These are phyloP conservation scores for Siderastrea siderea DNA, from an alignment of 92 coral and sea anemone genomes.

Conservation along the genomic window DNA sequence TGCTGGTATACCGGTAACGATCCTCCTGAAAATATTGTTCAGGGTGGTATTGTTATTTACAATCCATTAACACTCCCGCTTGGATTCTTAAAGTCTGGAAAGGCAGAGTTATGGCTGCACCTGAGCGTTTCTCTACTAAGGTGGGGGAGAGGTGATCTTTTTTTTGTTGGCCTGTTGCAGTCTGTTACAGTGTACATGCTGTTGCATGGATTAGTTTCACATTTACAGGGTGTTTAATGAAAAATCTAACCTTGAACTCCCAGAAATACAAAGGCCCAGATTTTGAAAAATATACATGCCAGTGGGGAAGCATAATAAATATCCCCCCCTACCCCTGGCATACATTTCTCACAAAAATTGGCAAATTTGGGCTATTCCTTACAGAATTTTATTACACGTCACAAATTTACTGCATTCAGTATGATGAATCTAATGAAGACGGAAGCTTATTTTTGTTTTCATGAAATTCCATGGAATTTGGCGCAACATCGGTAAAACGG, in stretches of 20 bases:
- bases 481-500: too few species aligned
- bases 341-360: too few species aligned
- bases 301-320: too few species aligned
- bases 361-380: too few species aligned
- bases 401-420: too few species aligned
- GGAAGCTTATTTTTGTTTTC: too few species aligned
- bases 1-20: slow-evolving; percentile 23
- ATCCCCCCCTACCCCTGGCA: too few species aligned
- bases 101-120: background rate
- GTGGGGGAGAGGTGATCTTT: background rate
- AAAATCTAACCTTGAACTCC: background rate
- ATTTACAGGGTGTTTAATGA: background rate
- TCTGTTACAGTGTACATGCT: background rate
- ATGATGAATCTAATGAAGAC: too few species aligned
- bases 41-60: background rate
- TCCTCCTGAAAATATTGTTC: slow-evolving; percentile 1
- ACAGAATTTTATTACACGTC: too few species aligned
- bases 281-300: background rate
- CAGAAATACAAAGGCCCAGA: background rate
- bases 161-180: background rate
- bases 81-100: background rate
- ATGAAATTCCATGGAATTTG: too few species aligned
- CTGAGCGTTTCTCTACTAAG: background rate
- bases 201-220: background rate
- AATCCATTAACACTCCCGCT: background rate